phyloP scores from a whole-genome alignment of 1,140 invertebrate genomes.

The Plodia interpunctella region DNA sequence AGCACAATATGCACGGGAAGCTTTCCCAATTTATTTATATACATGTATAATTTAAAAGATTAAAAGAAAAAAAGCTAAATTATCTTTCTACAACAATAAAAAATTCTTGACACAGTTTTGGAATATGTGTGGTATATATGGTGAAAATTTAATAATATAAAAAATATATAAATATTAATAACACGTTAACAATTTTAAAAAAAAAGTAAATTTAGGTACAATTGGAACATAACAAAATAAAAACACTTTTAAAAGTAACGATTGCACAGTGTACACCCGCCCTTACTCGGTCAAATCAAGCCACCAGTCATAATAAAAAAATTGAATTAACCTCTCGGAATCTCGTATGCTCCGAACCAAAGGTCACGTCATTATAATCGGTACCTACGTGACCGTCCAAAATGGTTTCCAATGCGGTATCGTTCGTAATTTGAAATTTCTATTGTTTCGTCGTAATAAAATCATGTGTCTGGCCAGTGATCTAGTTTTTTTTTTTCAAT shows the following conservation, averaged over 20 bases:
- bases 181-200: too few species aligned
- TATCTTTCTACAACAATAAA: too few species aligned
- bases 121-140: too few species aligned
- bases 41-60: too few species aligned
- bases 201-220: too few species aligned
- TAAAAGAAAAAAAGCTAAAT: too few species aligned
- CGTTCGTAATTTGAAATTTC: slow-evolving; percentile 66
- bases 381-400: slow-evolving; percentile 60
- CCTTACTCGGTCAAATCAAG: slow-evolving; percentile 53
- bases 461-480: slow-evolving; percentile 39
- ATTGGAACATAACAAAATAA: too few species aligned
- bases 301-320: slow-evolving; percentile 58
- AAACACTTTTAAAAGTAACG: too few species aligned
- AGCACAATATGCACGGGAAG: slow-evolving; percentile 19
- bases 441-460: slow-evolving; percentile 70
- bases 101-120: too few species aligned
- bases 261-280: slow-evolving; percentile 14
- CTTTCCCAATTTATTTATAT: neutral
- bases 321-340: slow-evolving; percentile 55
- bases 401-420: slow-evolving; percentile 49
- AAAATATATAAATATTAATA: too few species aligned
- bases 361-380: slow-evolving; percentile 72
- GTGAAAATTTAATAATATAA: too few species aligned
- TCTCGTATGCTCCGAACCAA: slow-evolving; percentile 55
- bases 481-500: slow-evolving; percentile 20